Evolutionary conservation across 2,888 invertebrate species (phyloP).

Genomic region (Dolichopus griseipennis): DNA sequence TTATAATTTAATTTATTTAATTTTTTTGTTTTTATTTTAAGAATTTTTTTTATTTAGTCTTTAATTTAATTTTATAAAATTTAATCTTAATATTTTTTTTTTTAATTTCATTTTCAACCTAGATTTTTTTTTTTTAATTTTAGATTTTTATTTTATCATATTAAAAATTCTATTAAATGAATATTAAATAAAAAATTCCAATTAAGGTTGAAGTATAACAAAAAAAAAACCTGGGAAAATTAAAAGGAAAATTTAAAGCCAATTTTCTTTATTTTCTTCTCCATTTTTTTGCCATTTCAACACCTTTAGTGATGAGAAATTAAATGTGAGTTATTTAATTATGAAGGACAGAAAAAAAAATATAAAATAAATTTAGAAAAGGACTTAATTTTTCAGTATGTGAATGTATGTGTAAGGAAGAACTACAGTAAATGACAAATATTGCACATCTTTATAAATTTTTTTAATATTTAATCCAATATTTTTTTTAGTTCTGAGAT

Average conservation of each 20-base stretch:
- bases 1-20: too few species aligned
- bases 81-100: not conserved
- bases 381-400: too few species aligned
- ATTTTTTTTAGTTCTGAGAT: too few species aligned
- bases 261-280: not conserved
- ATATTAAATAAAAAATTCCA: slow-evolving; percentile 1
- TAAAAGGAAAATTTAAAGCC: too few species aligned
- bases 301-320: not conserved
- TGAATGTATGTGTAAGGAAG: too few species aligned
- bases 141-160: not conserved
- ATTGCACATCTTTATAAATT: too few species aligned
- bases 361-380: too few species aligned
- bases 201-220: not conserved
- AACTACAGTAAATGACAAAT: too few species aligned
- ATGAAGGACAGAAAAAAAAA: not conserved
- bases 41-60: too few species aligned
- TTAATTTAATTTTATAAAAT: not conserved
- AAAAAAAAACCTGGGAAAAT: not conserved
- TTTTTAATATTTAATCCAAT: too few species aligned
- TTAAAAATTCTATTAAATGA: not conserved
- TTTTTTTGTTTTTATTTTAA: too few species aligned
- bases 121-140: not conserved
- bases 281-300: not conserved
- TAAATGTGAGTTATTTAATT: not conserved
- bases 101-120: not conserved